These are phyloP conservation scores for Brachionus rotundiformis DNA, from an alignment of 1,140 invertebrate species.

Conservation along the genomic window DNA sequence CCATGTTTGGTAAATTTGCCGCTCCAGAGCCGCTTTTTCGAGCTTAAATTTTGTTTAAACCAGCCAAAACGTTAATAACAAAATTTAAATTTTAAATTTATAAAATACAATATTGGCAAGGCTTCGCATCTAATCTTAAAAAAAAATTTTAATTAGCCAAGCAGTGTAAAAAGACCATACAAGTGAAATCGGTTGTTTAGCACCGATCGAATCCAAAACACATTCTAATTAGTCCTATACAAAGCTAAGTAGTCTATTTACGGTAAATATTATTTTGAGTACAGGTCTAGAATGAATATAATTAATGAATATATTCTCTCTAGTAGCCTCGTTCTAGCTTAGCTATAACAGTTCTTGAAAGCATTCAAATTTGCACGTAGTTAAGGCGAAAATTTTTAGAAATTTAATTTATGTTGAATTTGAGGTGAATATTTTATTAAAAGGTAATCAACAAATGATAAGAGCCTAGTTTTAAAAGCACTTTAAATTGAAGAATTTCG, in stretches of 20 bases:
- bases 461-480: background rate
- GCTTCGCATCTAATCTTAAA: slow-evolving; percentile 27
- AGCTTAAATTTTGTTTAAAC: slow-evolving; percentile 9
- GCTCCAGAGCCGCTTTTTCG: background rate
- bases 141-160: background rate
- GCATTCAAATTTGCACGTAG: slow-evolving; percentile 11
- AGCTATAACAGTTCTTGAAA: background rate
- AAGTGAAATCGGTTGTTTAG: background rate
- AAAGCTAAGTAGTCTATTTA: slow-evolving; percentile 4
- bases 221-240: slow-evolving; percentile 13
- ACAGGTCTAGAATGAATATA: background rate
- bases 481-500: background rate
- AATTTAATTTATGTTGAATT: slow-evolving; percentile 4
- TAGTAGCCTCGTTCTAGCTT: slow-evolving; percentile 12
- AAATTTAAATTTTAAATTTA: slow-evolving; percentile 34
- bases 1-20: background rate
- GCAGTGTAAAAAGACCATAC: background rate
- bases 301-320: slow-evolving; percentile 9
- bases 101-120: background rate
- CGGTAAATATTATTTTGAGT: slow-evolving; percentile 19
- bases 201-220: background rate
- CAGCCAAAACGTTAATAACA: background rate
- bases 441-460: slow-evolving; percentile 5
- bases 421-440: slow-evolving; percentile 3
- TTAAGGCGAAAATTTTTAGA: background rate